Percentiles rank a stretch among this genome's conserved stretches.
Evolutionary conservation across 2,888 invertebrate genomes (phyloP).

Genomic region (Leptinotarsa haldemani): DNA sequence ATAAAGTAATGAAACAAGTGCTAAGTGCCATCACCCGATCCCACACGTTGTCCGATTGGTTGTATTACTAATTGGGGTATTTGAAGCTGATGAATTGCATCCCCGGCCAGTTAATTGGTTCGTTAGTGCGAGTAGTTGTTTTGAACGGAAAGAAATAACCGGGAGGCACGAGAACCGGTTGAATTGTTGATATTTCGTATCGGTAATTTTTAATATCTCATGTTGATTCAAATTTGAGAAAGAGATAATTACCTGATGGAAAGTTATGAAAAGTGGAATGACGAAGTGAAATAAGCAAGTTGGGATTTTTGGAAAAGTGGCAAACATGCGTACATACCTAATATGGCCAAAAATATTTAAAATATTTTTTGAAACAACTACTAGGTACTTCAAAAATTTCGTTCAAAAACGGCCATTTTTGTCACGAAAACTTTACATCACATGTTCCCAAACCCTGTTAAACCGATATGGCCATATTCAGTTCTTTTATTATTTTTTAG

Average conservation of each 20-base stretch:
- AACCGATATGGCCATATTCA: too few species aligned
- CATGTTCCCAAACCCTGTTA: too few species aligned
- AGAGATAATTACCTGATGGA: background rate
- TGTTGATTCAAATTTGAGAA: background rate
- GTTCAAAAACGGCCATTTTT: too few species aligned
- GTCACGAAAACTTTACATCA: too few species aligned
- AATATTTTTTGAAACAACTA: too few species aligned
- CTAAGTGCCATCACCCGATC: conserved; percentile 14
- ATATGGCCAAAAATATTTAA: too few species aligned
- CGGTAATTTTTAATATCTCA: background rate
- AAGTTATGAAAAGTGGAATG: too few species aligned
- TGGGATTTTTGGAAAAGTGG: too few species aligned
- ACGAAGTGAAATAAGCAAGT: too few species aligned
- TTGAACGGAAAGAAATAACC: conserved; percentile 25
- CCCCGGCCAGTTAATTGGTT: conserved; percentile 32
- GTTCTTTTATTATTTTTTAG: too few species aligned
- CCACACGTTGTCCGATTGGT: conserved; percentile 16
- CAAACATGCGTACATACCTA: too few species aligned
- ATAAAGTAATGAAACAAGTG: conserved; percentile 8
- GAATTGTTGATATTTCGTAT: background rate
- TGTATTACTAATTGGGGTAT: conserved; percentile 32
- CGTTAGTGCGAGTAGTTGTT: conserved; percentile 33
- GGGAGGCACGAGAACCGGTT: conserved; percentile 5
- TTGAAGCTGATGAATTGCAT: conserved; percentile 34
- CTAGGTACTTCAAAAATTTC: too few species aligned